Percentiles rank a stretch among this genome's conserved stretches.
Conservation (phyloP, 2,797 vertebrate genomes). For the Anabacerthia variegaticeps region DNA sequence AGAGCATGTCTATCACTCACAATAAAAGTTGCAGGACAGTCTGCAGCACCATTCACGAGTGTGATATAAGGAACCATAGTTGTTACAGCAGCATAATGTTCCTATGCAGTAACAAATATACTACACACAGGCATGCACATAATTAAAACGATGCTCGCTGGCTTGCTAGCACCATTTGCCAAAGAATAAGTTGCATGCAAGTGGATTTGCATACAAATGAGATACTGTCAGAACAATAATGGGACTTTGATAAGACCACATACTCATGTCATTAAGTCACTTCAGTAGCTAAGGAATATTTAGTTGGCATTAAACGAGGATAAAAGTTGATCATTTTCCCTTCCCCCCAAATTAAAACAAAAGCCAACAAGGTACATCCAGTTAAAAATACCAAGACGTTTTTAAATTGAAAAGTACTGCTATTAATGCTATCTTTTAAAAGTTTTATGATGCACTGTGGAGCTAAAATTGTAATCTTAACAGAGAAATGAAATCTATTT, state of each 20-base stretch:
- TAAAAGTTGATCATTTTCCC: constrained; percentile 62
- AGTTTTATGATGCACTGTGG: neutral
- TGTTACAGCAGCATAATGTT: constrained; percentile 56
- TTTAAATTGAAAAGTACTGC: neutral
- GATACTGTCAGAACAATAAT: constrained; percentile 70
- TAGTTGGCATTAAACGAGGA: constrained; percentile 42
- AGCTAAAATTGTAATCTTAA: neutral
- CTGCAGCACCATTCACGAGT: constrained; percentile 33
- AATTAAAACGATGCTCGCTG: constrained; percentile 65
- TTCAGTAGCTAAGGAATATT: constrained; percentile 61
- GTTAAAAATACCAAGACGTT: neutral
- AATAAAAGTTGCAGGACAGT: constrained; percentile 45
- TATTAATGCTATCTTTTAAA: neutral
- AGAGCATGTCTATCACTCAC: neutral
- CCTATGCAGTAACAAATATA: constrained; percentile 67
- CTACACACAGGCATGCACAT: constrained; percentile 56
- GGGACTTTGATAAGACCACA: constrained; percentile 73
- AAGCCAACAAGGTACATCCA: neutral
- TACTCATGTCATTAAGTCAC: constrained; percentile 69
- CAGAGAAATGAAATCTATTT: neutral
- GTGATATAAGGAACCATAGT: constrained; percentile 19
- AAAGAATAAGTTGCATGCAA: constrained; percentile 69
- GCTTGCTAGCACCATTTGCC: constrained; percentile 66
- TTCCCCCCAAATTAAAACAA: constrained; percentile 52
- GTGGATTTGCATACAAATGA: constrained; percentile 82